phyloP scores from a whole-genome alignment of 1,140 invertebrate species.

The Drosophila persimilis region DNA sequence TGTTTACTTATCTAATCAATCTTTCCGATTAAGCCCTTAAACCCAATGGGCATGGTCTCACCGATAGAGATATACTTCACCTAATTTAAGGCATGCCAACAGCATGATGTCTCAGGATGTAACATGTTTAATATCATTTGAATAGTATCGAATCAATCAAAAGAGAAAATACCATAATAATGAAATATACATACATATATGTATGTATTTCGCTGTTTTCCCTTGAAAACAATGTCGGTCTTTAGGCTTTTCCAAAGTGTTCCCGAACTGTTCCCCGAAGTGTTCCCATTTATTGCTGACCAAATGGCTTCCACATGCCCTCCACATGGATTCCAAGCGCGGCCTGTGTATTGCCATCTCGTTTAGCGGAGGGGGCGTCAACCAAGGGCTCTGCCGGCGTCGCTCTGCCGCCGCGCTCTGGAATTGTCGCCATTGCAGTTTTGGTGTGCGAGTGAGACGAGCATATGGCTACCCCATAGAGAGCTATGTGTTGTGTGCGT shows the following conservation, averaged over 20 bases:
- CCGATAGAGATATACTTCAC: no score
- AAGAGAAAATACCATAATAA: no score
- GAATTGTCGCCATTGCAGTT: slow-evolving; percentile 72
- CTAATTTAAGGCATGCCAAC: no score
- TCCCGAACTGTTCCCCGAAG: slow-evolving; percentile 31
- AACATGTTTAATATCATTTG: no score
- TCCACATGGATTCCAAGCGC: slow-evolving; percentile 40
- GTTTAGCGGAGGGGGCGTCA: slow-evolving; percentile 48
- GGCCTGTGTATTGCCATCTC: slow-evolving; percentile 30
- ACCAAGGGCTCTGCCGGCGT: background rate
- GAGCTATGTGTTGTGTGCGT: background rate
- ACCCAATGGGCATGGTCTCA: no score
- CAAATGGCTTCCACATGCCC: background rate
- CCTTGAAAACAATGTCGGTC: no score
- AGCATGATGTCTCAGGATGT: no score
- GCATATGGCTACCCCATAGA: slow-evolving; percentile 2
- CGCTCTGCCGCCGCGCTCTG: slow-evolving; percentile 23
- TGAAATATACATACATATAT: no score
- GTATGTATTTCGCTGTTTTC: no score
- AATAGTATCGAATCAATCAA: no score
- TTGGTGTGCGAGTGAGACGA: slow-evolving; percentile 62
- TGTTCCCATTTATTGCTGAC: slow-evolving; percentile 27
- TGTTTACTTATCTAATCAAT: no score
- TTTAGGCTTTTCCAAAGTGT: background rate
- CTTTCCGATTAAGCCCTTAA: no score